A percentile compares a stretch with the other conserved stretches of the same genome.
phyloP scores from a whole-genome alignment of 1,140 invertebrate genomes.

The Triops cancriformis region DNA sequence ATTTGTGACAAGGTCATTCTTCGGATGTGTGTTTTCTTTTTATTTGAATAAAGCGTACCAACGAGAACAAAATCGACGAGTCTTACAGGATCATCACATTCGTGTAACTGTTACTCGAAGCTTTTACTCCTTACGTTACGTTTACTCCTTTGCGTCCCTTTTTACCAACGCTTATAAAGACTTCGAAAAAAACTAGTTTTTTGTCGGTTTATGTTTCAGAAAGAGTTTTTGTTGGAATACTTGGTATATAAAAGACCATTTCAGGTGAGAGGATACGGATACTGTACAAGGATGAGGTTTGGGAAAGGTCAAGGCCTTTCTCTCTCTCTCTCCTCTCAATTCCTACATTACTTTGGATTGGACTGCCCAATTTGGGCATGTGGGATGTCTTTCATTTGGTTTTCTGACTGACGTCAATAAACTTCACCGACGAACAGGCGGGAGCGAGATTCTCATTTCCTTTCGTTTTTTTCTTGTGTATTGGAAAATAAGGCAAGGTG shows the following conservation, averaged over 20 bases:
- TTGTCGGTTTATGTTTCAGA: too few relatives aligned
- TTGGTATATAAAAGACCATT: background rate
- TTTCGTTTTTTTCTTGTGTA: background rate
- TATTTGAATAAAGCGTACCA: too few relatives aligned
- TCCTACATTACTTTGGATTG: background rate
- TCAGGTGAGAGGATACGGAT: background rate
- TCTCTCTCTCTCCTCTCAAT: background rate
- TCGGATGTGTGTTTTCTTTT: background rate
- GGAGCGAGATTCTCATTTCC: background rate
- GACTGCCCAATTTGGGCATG: background rate
- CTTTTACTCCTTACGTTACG: too few relatives aligned
- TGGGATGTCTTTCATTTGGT: background rate
- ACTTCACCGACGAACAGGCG: background rate
- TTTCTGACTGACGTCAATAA: background rate
- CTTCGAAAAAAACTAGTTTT: too few relatives aligned
- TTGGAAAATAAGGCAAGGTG: background rate
- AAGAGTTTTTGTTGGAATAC: too few relatives aligned
- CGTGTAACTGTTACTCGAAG: too few relatives aligned
- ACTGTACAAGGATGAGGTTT: background rate
- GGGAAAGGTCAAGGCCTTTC: background rate
- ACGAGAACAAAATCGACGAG: too few relatives aligned
- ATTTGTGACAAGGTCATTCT: background rate
- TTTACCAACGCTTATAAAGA: too few relatives aligned
- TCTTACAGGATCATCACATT: too few relatives aligned
- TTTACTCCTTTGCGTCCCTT: too few relatives aligned